Conservation (phyloP, 2,797 vertebrate genomes). For the Acanthornis magna region DNA sequence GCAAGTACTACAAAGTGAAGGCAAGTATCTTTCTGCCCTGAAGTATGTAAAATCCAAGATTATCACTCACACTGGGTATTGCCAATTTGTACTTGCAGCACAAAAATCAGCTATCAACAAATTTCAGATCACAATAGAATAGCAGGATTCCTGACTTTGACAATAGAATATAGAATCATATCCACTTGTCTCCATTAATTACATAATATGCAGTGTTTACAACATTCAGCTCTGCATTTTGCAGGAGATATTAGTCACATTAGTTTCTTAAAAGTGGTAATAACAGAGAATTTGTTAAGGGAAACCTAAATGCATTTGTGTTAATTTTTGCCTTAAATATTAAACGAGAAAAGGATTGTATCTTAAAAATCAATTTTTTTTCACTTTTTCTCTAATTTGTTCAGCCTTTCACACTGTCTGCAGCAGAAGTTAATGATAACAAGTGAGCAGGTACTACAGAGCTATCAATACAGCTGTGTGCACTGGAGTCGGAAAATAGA, state of each 20-base stretch:
- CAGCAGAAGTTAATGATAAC: neutral
- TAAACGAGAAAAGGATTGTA: neutral
- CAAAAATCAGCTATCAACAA: neutral
- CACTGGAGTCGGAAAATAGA: neutral
- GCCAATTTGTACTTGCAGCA: neutral
- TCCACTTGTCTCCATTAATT: neutral
- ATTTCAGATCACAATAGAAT: neutral
- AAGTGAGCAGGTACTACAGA: neutral
- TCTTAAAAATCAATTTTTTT: neutral
- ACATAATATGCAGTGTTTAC: neutral
- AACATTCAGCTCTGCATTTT: neutral
- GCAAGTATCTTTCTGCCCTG: neutral
- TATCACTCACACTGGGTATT: neutral
- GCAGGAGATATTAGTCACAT: neutral
- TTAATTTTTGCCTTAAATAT: neutral
- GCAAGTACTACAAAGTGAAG: neutral
- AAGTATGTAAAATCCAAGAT: neutral
- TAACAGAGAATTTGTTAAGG: neutral
- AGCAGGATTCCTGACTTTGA: neutral
- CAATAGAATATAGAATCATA: neutral
- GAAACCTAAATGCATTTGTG: neutral
- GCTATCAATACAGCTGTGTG: neutral
- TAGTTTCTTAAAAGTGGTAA: neutral
- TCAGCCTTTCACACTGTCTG: neutral
- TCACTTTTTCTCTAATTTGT: neutral